Percentiles rank a stretch among this genome's conserved stretches.
phyloP scores from a whole-genome alignment of 2,113 vertebrate genomes.

The Piprites chloris region DNA sequence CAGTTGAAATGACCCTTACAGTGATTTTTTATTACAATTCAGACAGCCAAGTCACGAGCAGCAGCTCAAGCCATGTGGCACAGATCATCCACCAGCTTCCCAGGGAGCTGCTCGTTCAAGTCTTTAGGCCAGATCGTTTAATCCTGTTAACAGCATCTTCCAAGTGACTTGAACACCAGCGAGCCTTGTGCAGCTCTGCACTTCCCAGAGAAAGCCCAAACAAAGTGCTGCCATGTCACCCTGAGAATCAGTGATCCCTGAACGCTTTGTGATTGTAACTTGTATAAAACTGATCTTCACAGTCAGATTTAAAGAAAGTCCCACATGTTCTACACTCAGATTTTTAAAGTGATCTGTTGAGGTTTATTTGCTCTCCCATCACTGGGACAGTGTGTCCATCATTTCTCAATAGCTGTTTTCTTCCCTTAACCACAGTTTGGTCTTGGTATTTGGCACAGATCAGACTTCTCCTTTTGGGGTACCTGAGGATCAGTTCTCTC shows the following conservation, averaged over 20 bases:
- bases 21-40: not conserved
- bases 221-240: not conserved
- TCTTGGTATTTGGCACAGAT: not conserved
- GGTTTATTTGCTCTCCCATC: not conserved
- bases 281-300: not conserved
- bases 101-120: not conserved
- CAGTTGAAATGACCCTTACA: not conserved
- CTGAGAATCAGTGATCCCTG: not conserved
- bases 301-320: not conserved
- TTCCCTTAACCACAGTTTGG: not conserved
- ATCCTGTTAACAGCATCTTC: not conserved
- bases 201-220: not conserved
- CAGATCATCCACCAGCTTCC: constrained; percentile 2
- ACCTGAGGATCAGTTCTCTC: not conserved
- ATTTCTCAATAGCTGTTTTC: not conserved
- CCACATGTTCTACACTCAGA: not conserved
- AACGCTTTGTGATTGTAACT: not conserved
- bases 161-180: not conserved
- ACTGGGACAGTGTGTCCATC: not conserved
- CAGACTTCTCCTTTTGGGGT: not conserved
- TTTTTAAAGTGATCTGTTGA: not conserved
- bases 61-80: not conserved
- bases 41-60: not conserved
- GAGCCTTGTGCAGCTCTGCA: not conserved
- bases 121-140: not conserved